Conservation (phyloP, 2,888 invertebrate species). For the Cantharis flavilabris region DNA sequence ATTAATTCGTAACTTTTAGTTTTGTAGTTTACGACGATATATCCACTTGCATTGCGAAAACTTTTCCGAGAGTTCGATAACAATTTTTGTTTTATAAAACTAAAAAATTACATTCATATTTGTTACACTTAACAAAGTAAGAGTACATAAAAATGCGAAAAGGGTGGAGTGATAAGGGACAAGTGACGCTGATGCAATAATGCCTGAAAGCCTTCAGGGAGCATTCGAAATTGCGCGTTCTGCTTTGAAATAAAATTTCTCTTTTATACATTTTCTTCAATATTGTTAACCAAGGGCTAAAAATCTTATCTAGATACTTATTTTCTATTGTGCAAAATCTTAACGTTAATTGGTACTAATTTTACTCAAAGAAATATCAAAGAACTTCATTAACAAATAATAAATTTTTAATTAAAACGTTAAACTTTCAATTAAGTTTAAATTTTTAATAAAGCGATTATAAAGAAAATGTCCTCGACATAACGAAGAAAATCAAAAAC, state of each 20-base stretch:
- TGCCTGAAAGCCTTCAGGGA: slow-evolving; percentile 12
- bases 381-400: not conserved
- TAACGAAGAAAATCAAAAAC: not conserved
- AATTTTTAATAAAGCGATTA: not conserved
- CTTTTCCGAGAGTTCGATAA: not conserved
- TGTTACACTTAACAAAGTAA: not conserved
- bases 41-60: not conserved
- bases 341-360: not conserved
- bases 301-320: not conserved
- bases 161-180: slow-evolving; percentile 20
- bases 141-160: slow-evolving; percentile 6
- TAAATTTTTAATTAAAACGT: not conserved
- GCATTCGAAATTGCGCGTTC: slow-evolving; percentile 12
- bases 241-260: slow-evolving; percentile 17
- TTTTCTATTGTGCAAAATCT: not conserved
- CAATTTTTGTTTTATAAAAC: not conserved
- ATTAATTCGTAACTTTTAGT: not conserved
- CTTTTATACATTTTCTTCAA: slow-evolving; percentile 29
- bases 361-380: not conserved
- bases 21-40: not conserved
- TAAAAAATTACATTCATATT: not conserved
- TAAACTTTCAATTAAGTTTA: not conserved
- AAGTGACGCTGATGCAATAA: slow-evolving; percentile 10
- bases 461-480: not conserved
- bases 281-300: slow-evolving; percentile 1